A percentile compares a stretch with the other conserved stretches of the same genome.
phyloP scores from a whole-genome alignment of 2,888 invertebrate genomes.

The Timema podura region DNA sequence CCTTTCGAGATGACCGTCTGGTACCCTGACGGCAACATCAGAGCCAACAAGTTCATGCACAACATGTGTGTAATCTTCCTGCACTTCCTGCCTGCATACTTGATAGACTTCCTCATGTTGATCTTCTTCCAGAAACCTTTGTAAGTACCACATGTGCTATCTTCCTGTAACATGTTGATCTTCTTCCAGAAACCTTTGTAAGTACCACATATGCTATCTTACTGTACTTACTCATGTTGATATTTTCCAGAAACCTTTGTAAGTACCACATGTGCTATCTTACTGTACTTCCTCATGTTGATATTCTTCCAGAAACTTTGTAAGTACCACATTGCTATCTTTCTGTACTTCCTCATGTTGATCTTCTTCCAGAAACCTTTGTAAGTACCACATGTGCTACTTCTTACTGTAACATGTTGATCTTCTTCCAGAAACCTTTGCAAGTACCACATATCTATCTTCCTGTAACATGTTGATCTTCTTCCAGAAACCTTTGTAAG shows the following conservation, averaged over 20 bases:
- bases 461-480: too few species aligned
- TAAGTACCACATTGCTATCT: constrained; percentile 59
- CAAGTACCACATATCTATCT: too few species aligned
- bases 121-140: constrained; percentile 70
- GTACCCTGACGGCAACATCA: constrained; percentile 73
- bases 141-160: constrained; percentile 63
- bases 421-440: too few species aligned
- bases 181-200: constrained; percentile 74
- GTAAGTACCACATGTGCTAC: constrained; percentile 63
- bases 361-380: constrained; percentile 72
- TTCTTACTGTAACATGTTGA: too few species aligned
- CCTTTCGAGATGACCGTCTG: constrained; percentile 75
- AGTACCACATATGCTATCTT: too few species aligned
- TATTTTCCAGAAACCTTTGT: constrained; percentile 77
- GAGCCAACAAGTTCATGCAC: constrained; percentile 62
- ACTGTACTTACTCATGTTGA: constrained; percentile 53
- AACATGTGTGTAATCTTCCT: constrained; percentile 63
- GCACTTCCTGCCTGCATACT: constrained; percentile 72
- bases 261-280: too few species aligned
- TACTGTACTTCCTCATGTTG: too few species aligned
- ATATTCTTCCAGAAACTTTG: constrained; percentile 71
- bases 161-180: too few species aligned
- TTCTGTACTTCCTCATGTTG: constrained; percentile 54
- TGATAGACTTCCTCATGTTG: constrained; percentile 66
- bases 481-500: too few species aligned